Percentiles rank a stretch among this genome's conserved stretches.
Evolutionary conservation across 2,888 invertebrate species (phyloP).

Genomic region (Heliconius charithonia): DNA sequence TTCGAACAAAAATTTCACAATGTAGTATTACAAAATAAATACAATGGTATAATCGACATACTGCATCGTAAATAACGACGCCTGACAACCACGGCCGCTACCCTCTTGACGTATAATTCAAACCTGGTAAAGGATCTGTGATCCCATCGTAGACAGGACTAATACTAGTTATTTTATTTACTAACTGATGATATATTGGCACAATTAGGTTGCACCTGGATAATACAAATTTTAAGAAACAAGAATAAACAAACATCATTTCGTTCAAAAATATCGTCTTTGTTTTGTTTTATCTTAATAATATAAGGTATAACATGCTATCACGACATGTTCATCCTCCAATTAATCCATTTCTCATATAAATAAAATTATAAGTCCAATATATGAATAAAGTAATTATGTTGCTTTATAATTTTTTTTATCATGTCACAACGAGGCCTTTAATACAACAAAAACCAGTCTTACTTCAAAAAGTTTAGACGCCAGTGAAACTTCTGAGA

Average conservation of each 20-base stretch:
- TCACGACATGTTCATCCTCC: conserved; percentile 1
- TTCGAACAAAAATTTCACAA: conserved; percentile 37
- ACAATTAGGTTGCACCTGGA: neutral
- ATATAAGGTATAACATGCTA: neutral
- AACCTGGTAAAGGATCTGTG: conserved; percentile 37
- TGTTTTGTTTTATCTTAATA: neutral
- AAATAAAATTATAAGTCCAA: neutral
- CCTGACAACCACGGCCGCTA: conserved; percentile 46
- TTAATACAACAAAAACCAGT: conserved; percentile 15
- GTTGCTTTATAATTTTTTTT: neutral
- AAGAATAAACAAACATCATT: neutral
- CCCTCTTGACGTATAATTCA: conserved; percentile 46
- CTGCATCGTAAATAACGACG: conserved; percentile 44
- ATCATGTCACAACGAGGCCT: neutral
- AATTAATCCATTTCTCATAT: neutral
- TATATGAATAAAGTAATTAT: neutral
- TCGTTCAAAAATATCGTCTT: neutral
- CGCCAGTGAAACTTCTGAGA: neutral
- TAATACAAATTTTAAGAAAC: neutral
- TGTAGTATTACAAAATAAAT: conserved; percentile 33
- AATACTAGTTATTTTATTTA: neutral
- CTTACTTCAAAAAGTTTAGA: conserved; percentile 5
- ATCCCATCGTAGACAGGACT: conserved; percentile 9
- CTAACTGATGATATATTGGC: neutral
- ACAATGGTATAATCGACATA: conserved; percentile 26